Conservation (phyloP, 1,140 invertebrate genomes). For the Lamellibrachia luymesi region DNA sequence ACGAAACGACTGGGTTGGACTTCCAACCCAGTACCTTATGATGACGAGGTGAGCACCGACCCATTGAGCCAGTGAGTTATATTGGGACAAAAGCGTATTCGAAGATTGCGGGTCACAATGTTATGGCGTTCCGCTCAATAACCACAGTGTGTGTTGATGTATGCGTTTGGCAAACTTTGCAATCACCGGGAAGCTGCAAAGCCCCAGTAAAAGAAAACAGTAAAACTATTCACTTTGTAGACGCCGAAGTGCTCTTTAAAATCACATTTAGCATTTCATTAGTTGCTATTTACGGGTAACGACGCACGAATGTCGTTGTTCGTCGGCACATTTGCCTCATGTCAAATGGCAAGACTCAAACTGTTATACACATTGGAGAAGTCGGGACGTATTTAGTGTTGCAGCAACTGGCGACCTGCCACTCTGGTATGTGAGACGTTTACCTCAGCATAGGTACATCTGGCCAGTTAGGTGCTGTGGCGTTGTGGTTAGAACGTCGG, state of each 20-base stretch:
- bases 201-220: not conserved
- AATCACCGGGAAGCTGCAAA: not conserved
- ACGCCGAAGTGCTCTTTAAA: not conserved
- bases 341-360: not conserved
- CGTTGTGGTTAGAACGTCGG: no score
- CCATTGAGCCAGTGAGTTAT: no score
- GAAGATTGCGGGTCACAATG: no score
- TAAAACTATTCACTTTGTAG: not conserved
- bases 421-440: no score
- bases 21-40: not conserved
- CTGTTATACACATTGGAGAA: not conserved
- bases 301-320: not conserved
- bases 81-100: no score
- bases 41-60: not conserved
- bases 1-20: not conserved
- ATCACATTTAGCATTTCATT: not conserved
- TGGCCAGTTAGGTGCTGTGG: no score
- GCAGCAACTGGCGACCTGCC: no score
- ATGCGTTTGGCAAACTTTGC: not conserved
- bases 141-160: not conserved
- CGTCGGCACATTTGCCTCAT: not conserved
- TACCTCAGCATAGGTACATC: no score
- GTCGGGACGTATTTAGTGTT: no score
- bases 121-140: not conserved
- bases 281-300: not conserved